Evolutionary conservation across 30 jellyfish, hydroid and myxozoan genomes (phyloP), one percentile per base, ranked within the genome.

Genomic region (Hydra vulgaris): DNA sequence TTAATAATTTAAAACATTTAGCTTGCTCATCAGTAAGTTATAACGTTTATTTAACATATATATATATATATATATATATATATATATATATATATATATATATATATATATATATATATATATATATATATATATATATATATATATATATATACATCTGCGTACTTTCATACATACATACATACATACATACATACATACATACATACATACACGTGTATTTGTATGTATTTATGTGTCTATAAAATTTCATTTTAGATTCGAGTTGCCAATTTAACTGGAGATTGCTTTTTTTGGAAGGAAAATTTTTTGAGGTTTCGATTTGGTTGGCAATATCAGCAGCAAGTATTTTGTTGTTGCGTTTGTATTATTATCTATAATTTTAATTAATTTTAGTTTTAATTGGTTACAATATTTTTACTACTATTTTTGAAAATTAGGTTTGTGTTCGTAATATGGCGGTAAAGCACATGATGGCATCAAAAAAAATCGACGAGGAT

Each of bases 221-320:
- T 40, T 3, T 3, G 12, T 40, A 40, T 40, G 61, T 40, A 40
- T 3, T 40, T 5, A 12, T 12, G 61, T 40, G 61, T 40, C 12
- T n/a, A n/a, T n/a, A n/a, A 40, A 40, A 3, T 40, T 40, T 12
- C 18, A 15, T 27, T 21, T 8, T 21, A 92, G 98, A 80, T 92
- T 8, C 93, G 98, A 40, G 98, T 95, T 21, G 98, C 98, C 26
- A 92, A 92, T 68, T 92, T 92, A 26, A 86, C 96, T 54, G 98
- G 98, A 0, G 98, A 92, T 25, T 92, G 98, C 70, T 92, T 86
- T 80, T 78, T 92, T 83, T 87, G 92, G 55, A 78, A 85, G 21
- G 98, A 92, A 78, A 69, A 75, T 23, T 66, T 92, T 26, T 77
- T 92, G 18, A 74, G 98, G 53, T 70, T 92, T 22, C 85, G 87